Evolutionary conservation across 2,888 invertebrate genomes (phyloP), one percentile per base, ranked within the genome.

Genomic region (Hemaris fuciformis): DNA sequence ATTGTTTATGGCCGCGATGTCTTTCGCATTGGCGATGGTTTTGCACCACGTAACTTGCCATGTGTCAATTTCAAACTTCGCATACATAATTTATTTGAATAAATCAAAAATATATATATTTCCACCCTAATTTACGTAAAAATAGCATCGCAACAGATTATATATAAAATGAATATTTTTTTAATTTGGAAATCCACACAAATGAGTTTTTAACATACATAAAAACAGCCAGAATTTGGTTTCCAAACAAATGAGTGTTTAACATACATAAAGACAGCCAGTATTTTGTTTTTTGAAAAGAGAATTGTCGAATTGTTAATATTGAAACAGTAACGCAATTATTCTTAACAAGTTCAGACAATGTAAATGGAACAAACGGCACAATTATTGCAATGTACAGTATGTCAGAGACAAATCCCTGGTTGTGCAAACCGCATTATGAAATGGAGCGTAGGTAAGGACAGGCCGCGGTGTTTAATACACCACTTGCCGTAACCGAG

Each of bases 401-500:
- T 53, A 27, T 53, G 53, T 53, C 27, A 53, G 31, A 61, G 57
- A 43, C 61, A 57, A 57, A 61, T 34, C 57, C 57, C 61, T 75
- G 73, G 71, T 85, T 86, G 86, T 84, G 88, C 80, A 89, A 88
- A 84, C 71, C 61, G 67, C 65, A 77, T 90, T 89, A 88, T 88
- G 89, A 91, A 91, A 90, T 86, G 75, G 81, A 86, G 80, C 84
- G 82, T 83, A 81, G 53, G 53, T 53, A 53, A 53, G 53, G 53
- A 53, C 53, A 87, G 87, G 87, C 85, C 81, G 75, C 74, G 72
- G 75, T 70, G 72, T 79, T 80, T 81, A 77, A 83, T 83, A 77
- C 78, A 69, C 15, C 53, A 53, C 53, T 78, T 77, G 79, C 82
- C 74, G 77, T 80, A 77, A 77, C 78, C 77, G 77, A 78, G 76